A percentile compares a stretch with the other conserved stretches of the same genome.
These are phyloP conservation scores for Ashinkailepas kermadecensis DNA, from an alignment of 2,888 invertebrate species.

Conservation along the genomic window DNA sequence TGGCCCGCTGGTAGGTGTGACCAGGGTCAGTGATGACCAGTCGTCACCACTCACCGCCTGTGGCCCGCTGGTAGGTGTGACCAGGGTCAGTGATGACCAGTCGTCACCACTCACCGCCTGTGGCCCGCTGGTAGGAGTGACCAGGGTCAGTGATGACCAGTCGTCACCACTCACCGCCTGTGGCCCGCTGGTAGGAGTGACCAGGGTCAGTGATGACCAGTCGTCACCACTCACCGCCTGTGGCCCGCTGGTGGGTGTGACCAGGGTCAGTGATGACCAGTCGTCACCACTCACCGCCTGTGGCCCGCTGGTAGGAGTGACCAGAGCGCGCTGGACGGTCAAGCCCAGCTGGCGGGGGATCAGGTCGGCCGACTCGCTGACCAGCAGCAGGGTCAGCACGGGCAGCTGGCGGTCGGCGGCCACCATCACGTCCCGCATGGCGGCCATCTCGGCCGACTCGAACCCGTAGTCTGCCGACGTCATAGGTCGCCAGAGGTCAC, in stretches of 20 bases:
- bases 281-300: too few relatives aligned
- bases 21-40: background rate
- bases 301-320: background rate
- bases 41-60: background rate
- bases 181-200: background rate
- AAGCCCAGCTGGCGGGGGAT: background rate
- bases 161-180: background rate
- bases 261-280: too few relatives aligned
- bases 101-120: background rate
- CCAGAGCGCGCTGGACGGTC: background rate
- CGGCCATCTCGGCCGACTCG: background rate
- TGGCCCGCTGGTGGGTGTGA: too few relatives aligned
- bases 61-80: background rate
- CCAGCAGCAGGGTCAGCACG: background rate
- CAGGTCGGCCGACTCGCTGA: background rate
- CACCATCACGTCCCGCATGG: constrained; percentile 6
- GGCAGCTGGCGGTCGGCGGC: background rate
- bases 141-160: background rate
- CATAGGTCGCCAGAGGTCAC: too few relatives aligned
- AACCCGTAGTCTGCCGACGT: background rate
- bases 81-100: too few relatives aligned
- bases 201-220: too few relatives aligned
- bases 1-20: background rate
- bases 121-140: background rate
- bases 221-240: too few relatives aligned